A percentile compares a stretch with the other conserved stretches of the same genome.
Evolutionary conservation across 2,888 invertebrate species (phyloP).

Genomic region (Agrochola macilenta): DNA sequence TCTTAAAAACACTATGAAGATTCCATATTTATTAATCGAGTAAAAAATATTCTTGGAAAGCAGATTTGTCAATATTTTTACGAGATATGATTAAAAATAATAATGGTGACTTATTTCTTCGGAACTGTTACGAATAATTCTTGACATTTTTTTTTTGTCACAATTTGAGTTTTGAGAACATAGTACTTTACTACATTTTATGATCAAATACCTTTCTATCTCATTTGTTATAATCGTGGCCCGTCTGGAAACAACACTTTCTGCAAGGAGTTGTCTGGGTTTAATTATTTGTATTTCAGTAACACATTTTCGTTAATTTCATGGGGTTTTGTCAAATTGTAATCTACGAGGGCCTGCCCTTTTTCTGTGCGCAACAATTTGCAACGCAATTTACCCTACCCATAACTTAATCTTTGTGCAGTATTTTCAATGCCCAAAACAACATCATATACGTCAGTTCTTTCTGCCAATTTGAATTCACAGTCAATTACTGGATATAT

Average conservation of each 20-base stretch:
- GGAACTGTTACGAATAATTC: background rate
- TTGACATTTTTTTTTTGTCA: background rate
- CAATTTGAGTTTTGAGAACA: background rate
- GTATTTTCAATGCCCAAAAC: background rate
- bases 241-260: background rate
- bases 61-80: background rate
- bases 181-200: background rate
- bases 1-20: background rate
- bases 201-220: background rate
- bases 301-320: background rate
- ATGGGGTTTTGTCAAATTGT: background rate
- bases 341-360: background rate
- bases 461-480: conserved; percentile 3
- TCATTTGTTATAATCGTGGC: background rate
- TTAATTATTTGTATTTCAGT: background rate
- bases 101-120: background rate
- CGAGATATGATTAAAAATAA: background rate
- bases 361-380: background rate
- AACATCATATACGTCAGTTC: background rate
- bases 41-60: too few species aligned
- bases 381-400: background rate
- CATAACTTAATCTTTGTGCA: background rate
- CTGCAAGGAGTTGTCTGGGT: background rate
- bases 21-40: too few species aligned
- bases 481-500: background rate